Evolutionary conservation across 2,113 vertebrate species (phyloP), one percentile per base, ranked within the genome.

Genomic region (Cinclus cinclus): DNA sequence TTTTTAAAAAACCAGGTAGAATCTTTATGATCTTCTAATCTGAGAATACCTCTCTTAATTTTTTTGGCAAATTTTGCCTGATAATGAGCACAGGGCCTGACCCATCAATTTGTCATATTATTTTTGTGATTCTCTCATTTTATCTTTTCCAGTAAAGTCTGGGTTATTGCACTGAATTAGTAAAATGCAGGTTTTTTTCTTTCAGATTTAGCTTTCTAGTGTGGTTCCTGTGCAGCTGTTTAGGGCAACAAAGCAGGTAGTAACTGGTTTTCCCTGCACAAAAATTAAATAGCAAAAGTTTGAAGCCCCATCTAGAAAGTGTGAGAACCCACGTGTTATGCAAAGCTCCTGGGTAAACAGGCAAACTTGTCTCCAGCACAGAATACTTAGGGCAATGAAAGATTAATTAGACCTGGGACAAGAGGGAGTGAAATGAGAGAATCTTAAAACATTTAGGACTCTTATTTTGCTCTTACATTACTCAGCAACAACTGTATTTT

Each of bases 401-500:
- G 49, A 74, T 60, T n/a, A 59, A 70, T 59, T 47, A 44, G 10
- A 17, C 13, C 22, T 15, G 13, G 9, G 23, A 9, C 16, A n/a
- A 22, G 7, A 62, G 6, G 22, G 5, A 47, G 58, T 52, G 37
- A 41, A 87, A 75, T 2, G 10, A 56, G 7, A 56, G 56, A 76
- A n/a, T 64, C 28, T 23, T 46, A 68, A 58, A 35, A 56, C 53
- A 46, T 65, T 77, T 82, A 84, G 7, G 53, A 31, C 53, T 89
- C 68, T 67, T 84, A 56, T 79, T 70, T 56, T 91, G 47, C 65
- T 67, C 74, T 60, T 84, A n/a, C 8, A 15, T 78, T 96, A 73
- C 49, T 91, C 74, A 89, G 28, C 33, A 89, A 62, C 69, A 87
- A 92, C 77, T 75, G 81, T n/a, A 76, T 94, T 94, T 94, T 94